Evolutionary conservation across 2,113 vertebrate species (phyloP).

Genomic region (Indri indri): DNA sequence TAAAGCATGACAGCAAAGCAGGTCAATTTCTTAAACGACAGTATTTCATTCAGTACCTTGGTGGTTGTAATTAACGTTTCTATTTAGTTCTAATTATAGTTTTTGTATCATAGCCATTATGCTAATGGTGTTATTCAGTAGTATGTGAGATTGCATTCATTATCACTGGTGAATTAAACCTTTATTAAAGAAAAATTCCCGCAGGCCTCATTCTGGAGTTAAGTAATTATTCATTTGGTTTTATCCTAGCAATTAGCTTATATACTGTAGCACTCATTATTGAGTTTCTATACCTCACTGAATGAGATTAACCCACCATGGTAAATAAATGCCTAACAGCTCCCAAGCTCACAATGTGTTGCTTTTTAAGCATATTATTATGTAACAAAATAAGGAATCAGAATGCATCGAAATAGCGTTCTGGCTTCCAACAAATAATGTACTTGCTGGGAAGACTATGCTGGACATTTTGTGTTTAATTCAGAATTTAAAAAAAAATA

Average conservation of each 20-base stretch:
- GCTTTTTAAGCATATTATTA: conserved; percentile 80
- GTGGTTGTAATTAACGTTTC: conserved; percentile 89
- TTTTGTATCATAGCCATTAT: conserved; percentile 91
- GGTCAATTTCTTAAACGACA: conserved; percentile 82
- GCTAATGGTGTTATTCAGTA: conserved; percentile 91
- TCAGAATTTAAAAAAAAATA: conserved; percentile 66
- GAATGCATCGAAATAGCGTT: conserved; percentile 61
- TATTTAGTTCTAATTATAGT: conserved; percentile 91
- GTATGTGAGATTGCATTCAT: conserved; percentile 93
- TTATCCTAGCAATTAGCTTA: conserved; percentile 91
- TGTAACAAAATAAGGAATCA: conserved; percentile 67
- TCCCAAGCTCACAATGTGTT: conserved; percentile 78
- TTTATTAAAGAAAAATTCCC: conserved; percentile 93
- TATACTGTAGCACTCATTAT: conserved; percentile 88
- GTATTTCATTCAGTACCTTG: conserved; percentile 86
- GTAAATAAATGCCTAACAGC: conserved; percentile 86
- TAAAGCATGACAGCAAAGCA: conserved; percentile 69
- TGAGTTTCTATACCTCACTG: conserved; percentile 86
- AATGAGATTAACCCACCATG: conserved; percentile 87
- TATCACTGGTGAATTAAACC: conserved; percentile 92
- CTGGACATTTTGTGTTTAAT: conserved; percentile 79
- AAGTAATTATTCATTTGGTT: conserved; percentile 92
- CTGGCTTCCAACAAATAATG: conserved; percentile 63
- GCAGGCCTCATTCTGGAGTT: conserved; percentile 89
- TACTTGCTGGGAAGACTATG: conserved; percentile 72